Percentiles rank a stretch among this genome's conserved stretches.
Evolutionary conservation across 2,113 vertebrate species (phyloP).

Genomic region (Chelonoidis abingdonii): DNA sequence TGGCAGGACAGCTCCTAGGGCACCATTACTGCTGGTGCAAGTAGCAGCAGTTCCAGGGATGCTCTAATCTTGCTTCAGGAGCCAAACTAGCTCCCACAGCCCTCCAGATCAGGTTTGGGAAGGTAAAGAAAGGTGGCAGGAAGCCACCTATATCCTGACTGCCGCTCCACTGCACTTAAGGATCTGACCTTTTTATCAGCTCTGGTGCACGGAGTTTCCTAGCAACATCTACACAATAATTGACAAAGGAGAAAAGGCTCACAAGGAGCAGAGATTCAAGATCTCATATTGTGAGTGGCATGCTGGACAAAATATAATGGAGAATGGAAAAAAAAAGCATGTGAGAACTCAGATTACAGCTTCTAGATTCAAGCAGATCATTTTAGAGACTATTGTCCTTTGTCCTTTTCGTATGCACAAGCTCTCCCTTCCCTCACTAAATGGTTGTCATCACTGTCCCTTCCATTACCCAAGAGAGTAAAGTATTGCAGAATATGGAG

Average conservation of each 20-base stretch:
- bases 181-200: not conserved
- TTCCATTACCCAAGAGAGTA: not conserved
- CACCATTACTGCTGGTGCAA: not conserved
- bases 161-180: not conserved
- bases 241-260: not conserved
- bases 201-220: not conserved
- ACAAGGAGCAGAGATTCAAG: not conserved
- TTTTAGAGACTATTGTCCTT: not conserved
- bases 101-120: not conserved
- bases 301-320: not conserved
- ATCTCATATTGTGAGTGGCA: fast-evolving
- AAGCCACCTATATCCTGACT: not conserved
- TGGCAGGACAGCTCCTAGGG: not conserved
- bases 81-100: not conserved
- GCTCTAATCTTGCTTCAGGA: not conserved
- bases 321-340: not conserved
- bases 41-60: not conserved
- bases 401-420: not conserved
- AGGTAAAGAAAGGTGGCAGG: not conserved
- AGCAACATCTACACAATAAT: not conserved
- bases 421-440: not conserved
- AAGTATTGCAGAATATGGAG: not conserved
- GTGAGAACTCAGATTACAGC: not conserved
- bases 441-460: not conserved
- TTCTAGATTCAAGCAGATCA: not conserved